These are phyloP conservation scores for Tetragnatha versicolor DNA, from an alignment of 1,140 invertebrate genomes.

Conservation along the genomic window DNA sequence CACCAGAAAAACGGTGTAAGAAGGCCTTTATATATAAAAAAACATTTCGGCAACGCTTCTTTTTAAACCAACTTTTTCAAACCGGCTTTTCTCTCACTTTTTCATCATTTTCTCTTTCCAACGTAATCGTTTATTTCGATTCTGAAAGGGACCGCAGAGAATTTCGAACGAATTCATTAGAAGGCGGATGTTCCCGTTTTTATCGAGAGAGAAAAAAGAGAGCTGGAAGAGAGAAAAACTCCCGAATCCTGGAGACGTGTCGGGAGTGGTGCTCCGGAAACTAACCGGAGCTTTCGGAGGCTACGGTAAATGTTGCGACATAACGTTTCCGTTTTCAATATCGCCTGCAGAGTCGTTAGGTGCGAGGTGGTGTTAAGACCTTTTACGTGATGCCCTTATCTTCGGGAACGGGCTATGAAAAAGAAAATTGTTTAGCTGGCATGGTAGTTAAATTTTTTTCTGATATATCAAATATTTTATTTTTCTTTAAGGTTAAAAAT, in stretches of 20 bases:
- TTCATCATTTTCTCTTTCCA: background rate
- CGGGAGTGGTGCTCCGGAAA: background rate
- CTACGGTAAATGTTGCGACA: conserved; percentile 12
- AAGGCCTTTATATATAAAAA: background rate
- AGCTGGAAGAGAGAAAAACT: background rate
- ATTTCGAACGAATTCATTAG: conserved; percentile 50
- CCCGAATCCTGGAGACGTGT: conserved; percentile 2
- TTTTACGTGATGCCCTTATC: too few species aligned
- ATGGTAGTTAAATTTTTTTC: too few species aligned
- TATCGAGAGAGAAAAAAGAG: conserved; percentile 41
- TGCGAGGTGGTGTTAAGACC: too few species aligned
- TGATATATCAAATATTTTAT: too few species aligned
- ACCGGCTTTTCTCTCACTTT: background rate
- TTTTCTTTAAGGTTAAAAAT: too few species aligned
- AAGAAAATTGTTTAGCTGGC: too few species aligned
- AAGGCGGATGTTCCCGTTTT: conserved; percentile 38
- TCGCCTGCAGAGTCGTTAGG: too few species aligned
- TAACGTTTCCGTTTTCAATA: conserved; percentile 20
- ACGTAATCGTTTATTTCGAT: conserved; percentile 52
- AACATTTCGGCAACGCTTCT: conserved; percentile 2
- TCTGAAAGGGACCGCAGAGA: conserved; percentile 28
- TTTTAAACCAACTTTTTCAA: conserved; percentile 36
- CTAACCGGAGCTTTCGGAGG: background rate
- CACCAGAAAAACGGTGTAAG: conserved; percentile 11
- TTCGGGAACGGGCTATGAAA: too few species aligned